A percentile compares a stretch with the other conserved stretches of the same genome.
phyloP scores from a whole-genome alignment of 2,888 invertebrate species.

The Drosophila formosana region DNA sequence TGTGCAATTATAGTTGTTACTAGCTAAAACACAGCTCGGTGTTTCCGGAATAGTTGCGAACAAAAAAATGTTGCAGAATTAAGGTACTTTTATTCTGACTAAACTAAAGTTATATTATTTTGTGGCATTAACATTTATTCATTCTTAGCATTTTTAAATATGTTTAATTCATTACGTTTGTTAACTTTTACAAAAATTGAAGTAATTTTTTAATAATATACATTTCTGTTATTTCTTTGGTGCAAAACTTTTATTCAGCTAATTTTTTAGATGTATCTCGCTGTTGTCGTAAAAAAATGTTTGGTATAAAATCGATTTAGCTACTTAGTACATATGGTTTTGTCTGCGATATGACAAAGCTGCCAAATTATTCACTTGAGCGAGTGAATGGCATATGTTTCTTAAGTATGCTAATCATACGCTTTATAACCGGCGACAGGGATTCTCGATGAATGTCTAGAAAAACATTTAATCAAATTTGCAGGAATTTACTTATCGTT shows the following conservation, averaged over 20 bases:
- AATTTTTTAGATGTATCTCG: too few relatives aligned
- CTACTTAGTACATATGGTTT: neutral
- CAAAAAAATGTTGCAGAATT: neutral
- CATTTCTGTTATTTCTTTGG: too few relatives aligned
- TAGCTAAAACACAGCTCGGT: neutral
- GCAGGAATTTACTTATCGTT: slow-evolving; percentile 35
- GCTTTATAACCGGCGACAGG: slow-evolving; percentile 38
- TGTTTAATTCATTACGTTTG: too few relatives aligned
- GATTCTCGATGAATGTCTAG: slow-evolving; percentile 19
- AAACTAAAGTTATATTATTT: too few relatives aligned
- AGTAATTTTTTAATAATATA: too few relatives aligned
- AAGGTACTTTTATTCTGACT: neutral
- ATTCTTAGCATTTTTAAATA: too few relatives aligned
- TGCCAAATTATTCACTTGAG: neutral
- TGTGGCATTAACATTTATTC: too few relatives aligned
- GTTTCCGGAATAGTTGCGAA: neutral
- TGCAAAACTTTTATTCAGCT: too few relatives aligned
- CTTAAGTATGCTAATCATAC: slow-evolving; percentile 43
- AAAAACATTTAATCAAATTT: slow-evolving; percentile 35
- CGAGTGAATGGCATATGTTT: slow-evolving; percentile 9
- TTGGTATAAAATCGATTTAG: neutral
- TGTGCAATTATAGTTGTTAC: slow-evolving; percentile 21
- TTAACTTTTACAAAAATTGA: too few relatives aligned
- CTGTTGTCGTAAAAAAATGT: neutral
- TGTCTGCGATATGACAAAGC: neutral